These are phyloP conservation scores for Amphimedon queenslandica DNA, from an alignment of 37 sponge, comb jelly and placozoan species.

Conservation along the genomic window DNA sequence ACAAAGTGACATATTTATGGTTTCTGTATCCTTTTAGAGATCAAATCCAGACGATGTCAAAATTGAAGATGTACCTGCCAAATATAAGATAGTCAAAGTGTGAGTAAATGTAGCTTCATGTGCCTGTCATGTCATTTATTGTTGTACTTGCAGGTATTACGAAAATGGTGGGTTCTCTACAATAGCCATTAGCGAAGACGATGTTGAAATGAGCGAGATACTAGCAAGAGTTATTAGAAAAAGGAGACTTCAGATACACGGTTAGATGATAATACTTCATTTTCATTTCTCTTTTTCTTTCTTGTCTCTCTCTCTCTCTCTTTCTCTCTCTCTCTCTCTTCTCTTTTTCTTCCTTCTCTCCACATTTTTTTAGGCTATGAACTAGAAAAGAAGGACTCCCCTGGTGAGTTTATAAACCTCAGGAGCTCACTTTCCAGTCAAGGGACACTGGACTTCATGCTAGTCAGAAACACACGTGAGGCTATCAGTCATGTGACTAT, in stretches of 20 bases:
- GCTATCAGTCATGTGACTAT: neutral
- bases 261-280: neutral
- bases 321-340: too few relatives aligned
- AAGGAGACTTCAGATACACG: slow-evolving; percentile 62
- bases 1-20: too few relatives aligned
- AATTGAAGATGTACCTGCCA: slow-evolving; percentile 10
- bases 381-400: slow-evolving; percentile 53
- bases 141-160: slow-evolving; percentile 37
- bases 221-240: slow-evolving; percentile 50
- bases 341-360: too few relatives aligned
- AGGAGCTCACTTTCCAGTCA: slow-evolving; percentile 41
- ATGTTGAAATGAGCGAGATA: slow-evolving; percentile 60
- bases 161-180: slow-evolving; percentile 74
- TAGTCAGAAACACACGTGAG: slow-evolving; percentile 27
- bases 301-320: too few relatives aligned
- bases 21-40: too few relatives aligned
- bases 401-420: slow-evolving; percentile 49
- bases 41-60: too few relatives aligned
- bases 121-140: neutral
- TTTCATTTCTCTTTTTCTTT: neutral
- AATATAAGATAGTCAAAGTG: slow-evolving; percentile 59
- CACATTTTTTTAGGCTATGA: slow-evolving; percentile 35
- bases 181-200: slow-evolving; percentile 37
- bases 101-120: slow-evolving; percentile 8
- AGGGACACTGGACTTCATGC: slow-evolving; percentile 48